Conservation (phyloP, 1,140 invertebrate genomes). For the Paracyclopina nana region DNA sequence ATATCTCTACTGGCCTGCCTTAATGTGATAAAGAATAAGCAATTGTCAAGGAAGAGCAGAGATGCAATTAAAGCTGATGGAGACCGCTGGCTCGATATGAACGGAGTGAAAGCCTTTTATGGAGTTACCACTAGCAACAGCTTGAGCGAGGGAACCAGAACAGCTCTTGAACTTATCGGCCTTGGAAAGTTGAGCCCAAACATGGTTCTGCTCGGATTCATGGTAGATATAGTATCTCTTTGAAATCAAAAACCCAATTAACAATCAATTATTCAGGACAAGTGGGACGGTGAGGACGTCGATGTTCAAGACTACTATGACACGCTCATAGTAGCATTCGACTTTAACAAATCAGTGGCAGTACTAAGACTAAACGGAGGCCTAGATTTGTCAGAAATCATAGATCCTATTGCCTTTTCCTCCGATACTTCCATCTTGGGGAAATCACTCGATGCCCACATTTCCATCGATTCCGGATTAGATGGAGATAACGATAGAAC, state of each 20-base stretch:
- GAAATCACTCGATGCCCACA: not conserved
- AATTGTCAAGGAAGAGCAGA: slow-evolving; percentile 2
- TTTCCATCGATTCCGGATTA: not conserved
- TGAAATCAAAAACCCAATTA: slow-evolving; percentile 23
- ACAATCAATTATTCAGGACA: no score
- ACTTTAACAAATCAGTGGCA: slow-evolving; percentile 33
- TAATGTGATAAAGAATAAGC: slow-evolving; percentile 29
- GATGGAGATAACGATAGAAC: no score
- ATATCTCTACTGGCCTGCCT: slow-evolving; percentile 30
- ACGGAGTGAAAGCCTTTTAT: slow-evolving; percentile 34
- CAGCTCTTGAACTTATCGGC: slow-evolving; percentile 47
- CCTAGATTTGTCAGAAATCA: slow-evolving; percentile 23
- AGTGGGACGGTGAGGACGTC: not conserved
- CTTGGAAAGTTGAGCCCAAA: slow-evolving; percentile 76
- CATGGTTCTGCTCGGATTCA: slow-evolving; percentile 51
- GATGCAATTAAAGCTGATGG: slow-evolving; percentile 25
- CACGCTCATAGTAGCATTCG: slow-evolving; percentile 34
- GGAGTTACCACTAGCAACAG: slow-evolving; percentile 21
- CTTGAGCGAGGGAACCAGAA: slow-evolving; percentile 24
- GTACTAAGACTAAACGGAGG: slow-evolving; percentile 32
- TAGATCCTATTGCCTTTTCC: slow-evolving; percentile 1
- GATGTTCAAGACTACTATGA: not conserved
- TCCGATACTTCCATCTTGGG: slow-evolving; percentile 9
- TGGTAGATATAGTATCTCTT: slow-evolving; percentile 25
- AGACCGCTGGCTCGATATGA: slow-evolving; percentile 28